Conservation (phyloP, 2,888 invertebrate genomes). For the Synergus laeviventris region DNA sequence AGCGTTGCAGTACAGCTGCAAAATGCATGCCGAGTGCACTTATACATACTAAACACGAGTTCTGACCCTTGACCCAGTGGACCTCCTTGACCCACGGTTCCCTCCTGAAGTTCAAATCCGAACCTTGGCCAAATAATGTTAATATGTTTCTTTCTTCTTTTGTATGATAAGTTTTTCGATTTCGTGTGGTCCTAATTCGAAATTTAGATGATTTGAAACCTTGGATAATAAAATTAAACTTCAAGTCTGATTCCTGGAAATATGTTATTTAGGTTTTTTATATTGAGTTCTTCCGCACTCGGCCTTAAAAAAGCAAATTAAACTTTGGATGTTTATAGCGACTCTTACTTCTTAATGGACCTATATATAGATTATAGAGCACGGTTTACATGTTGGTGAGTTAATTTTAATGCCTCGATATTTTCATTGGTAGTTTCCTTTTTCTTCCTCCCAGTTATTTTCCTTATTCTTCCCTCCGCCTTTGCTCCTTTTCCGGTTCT, state of each 20-base stretch:
- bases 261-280: background rate
- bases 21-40: constrained; percentile 2
- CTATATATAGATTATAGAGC: constrained; percentile 7
- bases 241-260: background rate
- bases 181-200: too few species aligned
- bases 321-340: background rate
- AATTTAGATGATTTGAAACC: background rate
- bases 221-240: background rate
- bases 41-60: background rate
- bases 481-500: constrained; percentile 4
- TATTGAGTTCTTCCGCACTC: background rate
- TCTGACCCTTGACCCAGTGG: constrained; percentile 35
- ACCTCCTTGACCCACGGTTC: background rate
- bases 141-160: background rate
- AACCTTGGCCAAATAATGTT: background rate
- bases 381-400: background rate
- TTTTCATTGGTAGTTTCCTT: background rate
- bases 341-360: background rate
- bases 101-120: background rate
- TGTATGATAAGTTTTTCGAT: background rate
- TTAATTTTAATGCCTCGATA: background rate
- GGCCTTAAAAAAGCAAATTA: background rate
- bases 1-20: constrained; percentile 19
- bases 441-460: background rate
- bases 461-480: background rate